Evolutionary conservation across 2,113 vertebrate species (phyloP), one percentile per base, ranked within the genome.

Genomic region (Rhinopomastus cyanomelas): DNA sequence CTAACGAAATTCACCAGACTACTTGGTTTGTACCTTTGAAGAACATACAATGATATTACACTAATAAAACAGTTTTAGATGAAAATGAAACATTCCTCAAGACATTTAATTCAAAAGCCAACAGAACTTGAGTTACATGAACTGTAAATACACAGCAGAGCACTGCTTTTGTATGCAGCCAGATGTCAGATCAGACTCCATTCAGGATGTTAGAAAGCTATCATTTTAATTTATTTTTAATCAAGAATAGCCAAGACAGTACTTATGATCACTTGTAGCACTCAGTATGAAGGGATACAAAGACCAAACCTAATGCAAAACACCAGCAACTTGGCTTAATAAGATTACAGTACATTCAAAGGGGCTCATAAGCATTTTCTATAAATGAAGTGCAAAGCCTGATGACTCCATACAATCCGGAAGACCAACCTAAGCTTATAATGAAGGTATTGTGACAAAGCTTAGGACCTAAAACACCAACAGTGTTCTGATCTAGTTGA

Each of bases 371-470:
- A 97, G 97, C 96, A 89, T 97, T 97, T 96, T 96, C 96, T 97
- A 95, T 93, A 97, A 97, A 97, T 96, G 95, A 97, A 96, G 97
- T 95, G 95, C 93, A 97, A 97, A 97, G 95, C 96, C 97, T 95
- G 95, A 97, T 95, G 96, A 96, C 97, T 92, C 84, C 88, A 94
- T 92, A 84, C 3, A 22, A 96, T 92, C 93, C 62, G 53, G 85
- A 89, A 83, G 89, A 88, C 78, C 92, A 96, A 88, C 89, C 82
- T 96, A 95, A 95, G 95, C 95, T 86, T 67, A 82, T 87, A 94
- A 95, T 52, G 51, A 95, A 87, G 55, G 71, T 48, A 87, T 48
- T 89, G 92, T 79, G 78, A 75, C 56, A 86, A 75, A 88, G 90
- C 88, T 79, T 90, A 86, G 55, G 17, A 32, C 25, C 75, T 71